Evolutionary conservation across 2,797 vertebrate species (phyloP), one percentile per base, ranked within the genome.

Genomic region (Myotis vivesi): DNA sequence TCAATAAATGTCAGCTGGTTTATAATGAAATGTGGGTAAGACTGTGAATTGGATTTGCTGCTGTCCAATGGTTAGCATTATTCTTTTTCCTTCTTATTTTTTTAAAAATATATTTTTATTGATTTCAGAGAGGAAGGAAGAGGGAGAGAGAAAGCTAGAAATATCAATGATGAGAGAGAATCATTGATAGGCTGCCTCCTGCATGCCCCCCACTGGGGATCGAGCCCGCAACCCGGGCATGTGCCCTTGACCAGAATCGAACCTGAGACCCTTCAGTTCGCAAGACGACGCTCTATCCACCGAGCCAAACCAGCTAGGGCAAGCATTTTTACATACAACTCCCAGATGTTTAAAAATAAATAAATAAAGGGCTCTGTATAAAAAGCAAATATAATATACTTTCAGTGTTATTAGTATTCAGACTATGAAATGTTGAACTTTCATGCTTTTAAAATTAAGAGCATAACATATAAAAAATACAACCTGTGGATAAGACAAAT

Each of bases 381-480:
- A 87, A 95, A 72, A 91, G 4, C 20, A 75, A 88, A 89, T 62
- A 46, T 88, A 92, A 64, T 28, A 77, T 25, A 79, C 49, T 84
- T 84, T 64, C 92, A 84, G 62, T 73, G 10, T 68, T 87, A 77
- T 20, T 69, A 46, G 19, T 82, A 92, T 72, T 95, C 49, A 92
- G 20, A 88, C 8, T 28, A 76, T 59, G 22, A 8, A 19, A 33
- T 88, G 6, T 38, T 76, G 0, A 84, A 68, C n/a, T 16, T 76
- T n/a, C 44, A n/a, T 33, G 33, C 3, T 93, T 92, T 92, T 41
- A 87, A 88, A 94, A 82, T 55, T 87, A 66, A 89, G 28, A 79
- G 5, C 17, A 94, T 41, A 73, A 86, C 22, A 82, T 36, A 41
- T 36, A 25, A 89, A 87, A 93, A 44, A 25, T 59, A 33, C 10